Evolutionary conservation across 2,113 vertebrate species (phyloP).

Genomic region (Brachyistius frenatus): DNA sequence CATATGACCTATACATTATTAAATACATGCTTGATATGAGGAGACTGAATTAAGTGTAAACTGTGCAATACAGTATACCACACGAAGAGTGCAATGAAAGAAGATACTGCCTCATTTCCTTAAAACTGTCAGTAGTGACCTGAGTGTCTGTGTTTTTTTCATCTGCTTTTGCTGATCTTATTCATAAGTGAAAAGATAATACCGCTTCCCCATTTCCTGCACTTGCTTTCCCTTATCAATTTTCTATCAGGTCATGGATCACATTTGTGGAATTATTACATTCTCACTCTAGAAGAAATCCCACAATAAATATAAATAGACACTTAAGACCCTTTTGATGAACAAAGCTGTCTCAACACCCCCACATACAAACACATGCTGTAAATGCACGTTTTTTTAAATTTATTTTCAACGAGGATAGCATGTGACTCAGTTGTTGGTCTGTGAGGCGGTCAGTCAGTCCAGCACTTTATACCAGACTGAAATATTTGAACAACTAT

Average conservation of each 20-base stretch:
- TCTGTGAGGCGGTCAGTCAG: no score
- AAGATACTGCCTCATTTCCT: background rate
- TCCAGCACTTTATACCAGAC: no score
- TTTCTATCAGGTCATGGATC: slow-evolving; percentile 38
- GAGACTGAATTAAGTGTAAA: background rate
- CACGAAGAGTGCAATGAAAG: background rate
- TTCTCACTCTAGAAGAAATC: slow-evolving; percentile 34
- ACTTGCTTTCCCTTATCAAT: slow-evolving; percentile 16
- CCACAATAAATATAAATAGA: slow-evolving; percentile 53
- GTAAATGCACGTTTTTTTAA: background rate
- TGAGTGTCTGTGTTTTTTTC: no score
- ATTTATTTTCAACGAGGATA: background rate
- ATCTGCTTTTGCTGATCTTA: background rate
- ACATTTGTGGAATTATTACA: slow-evolving; percentile 43
- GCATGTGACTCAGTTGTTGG: background rate
- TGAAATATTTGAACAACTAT: no score
- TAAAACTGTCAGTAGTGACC: background rate
- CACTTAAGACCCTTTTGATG: slow-evolving; percentile 28
- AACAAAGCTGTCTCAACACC: slow-evolving; percentile 20
- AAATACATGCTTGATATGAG: background rate
- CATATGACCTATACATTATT: background rate
- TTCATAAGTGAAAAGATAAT: slow-evolving; percentile 5
- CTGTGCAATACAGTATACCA: no score
- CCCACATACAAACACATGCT: slow-evolving; percentile 4
- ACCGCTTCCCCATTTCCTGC: slow-evolving; percentile 7